These are phyloP conservation scores for Eumacrocentrus americanus DNA, from an alignment of 2,888 invertebrate genomes.

Conservation along the genomic window DNA sequence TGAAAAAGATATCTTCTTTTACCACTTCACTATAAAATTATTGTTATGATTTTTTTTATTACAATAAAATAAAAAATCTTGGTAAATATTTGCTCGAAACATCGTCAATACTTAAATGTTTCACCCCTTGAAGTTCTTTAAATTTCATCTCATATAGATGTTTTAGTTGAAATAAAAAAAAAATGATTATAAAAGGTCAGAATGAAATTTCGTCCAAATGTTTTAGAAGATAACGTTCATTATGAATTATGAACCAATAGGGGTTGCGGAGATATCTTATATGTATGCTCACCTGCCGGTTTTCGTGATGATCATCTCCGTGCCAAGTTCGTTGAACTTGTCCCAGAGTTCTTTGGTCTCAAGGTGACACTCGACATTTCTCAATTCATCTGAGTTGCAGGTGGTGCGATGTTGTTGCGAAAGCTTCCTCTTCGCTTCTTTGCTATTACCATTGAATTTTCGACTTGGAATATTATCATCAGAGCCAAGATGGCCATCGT, in stretches of 20 bases:
- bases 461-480: constrained; percentile 41
- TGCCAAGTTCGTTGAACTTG: constrained; percentile 78
- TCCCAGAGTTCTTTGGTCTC: constrained; percentile 85
- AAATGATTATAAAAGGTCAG: not conserved
- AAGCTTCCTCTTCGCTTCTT: constrained; percentile 41
- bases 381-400: constrained; percentile 71
- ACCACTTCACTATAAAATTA: no score
- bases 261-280: not conserved
- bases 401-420: constrained; percentile 57
- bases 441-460: constrained; percentile 39
- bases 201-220: not conserved
- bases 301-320: constrained; percentile 87
- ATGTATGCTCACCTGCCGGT: constrained; percentile 72
- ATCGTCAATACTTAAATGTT: no score
- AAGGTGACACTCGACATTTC: constrained; percentile 73
- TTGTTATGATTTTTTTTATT: no score
- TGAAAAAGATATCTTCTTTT: no score
- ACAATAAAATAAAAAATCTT: no score
- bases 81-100: no score
- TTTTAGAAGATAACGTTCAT: not conserved
- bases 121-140: no score
- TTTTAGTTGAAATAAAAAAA: no score
- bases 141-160: no score
- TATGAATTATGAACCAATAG: no score
- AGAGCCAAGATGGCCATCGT: constrained; percentile 57